Evolutionary conservation across 2,888 invertebrate genomes (phyloP), one percentile per base, ranked within the genome.

Genomic region (Macrophya annulata): DNA sequence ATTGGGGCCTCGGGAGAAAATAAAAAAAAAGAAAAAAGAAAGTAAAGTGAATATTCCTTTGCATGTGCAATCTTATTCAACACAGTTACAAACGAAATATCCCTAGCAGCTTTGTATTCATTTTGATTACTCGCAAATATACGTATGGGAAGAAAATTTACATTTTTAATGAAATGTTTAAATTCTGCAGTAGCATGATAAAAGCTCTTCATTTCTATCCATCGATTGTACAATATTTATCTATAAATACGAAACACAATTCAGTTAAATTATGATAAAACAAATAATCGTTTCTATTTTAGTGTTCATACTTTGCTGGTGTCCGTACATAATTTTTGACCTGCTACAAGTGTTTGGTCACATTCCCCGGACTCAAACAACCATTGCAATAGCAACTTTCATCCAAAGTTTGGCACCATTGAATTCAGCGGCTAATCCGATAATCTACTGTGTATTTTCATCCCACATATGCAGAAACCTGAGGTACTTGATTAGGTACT

Each of bases 291-390:
- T 83, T n/a, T 9, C 8, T 86, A 55, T 87, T 91, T 88, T 86
- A 97, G 98, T 97, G 51, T 98, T 98, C 93, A 96, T 98, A 86
- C 93, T 98, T 17, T 98, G 98, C 94, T 98, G 98, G 98, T 97
- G 97, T 71, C 98, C 98, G 0, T 98, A 97, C 94, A 97, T 98
- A 93, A 95, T 98, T 85, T 98, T 97, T 94, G 97, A 98, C 93
- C 93, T 98, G 85, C 95, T 98, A 3, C 97, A 97, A 95, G 97
- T 98, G 48, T 98, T 96, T 93, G 96, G 96, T 45, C 96, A 96
- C 91, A 96, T 97, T 87, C 96, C 97, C 0, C 94, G 95, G 89
- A 96, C 96, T 0, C 97, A 97, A 91, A 96, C 96, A 0, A 97
- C 96, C 92, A 95, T 96, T 31, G 97, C 97, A 37, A 95, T 98